Conservation (phyloP, 92 coral and sea anemone genomes). For the Montipora capitata region DNA sequence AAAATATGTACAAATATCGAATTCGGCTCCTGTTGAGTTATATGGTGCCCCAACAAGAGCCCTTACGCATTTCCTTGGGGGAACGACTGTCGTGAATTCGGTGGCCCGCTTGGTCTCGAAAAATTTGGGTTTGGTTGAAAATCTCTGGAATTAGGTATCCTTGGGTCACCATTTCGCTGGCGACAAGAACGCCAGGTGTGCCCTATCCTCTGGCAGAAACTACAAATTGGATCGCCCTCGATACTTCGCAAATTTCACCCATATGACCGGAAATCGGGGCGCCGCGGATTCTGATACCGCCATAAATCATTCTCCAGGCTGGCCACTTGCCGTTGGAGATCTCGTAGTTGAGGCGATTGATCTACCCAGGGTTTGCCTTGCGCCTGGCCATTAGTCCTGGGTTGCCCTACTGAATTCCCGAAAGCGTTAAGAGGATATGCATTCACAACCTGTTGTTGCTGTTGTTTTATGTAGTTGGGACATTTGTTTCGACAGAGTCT, state of each 20-base stretch:
- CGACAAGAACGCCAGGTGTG: slow-evolving; percentile 22
- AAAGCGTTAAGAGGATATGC: no score
- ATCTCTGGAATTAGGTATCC: not conserved
- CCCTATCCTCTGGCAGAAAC: slow-evolving; percentile 35
- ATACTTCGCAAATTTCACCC: slow-evolving; percentile 7
- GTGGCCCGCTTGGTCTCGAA: not conserved
- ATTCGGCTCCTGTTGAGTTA: no score
- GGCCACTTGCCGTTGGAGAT: no score
- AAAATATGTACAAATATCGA: not conserved
- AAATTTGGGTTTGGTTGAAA: not conserved
- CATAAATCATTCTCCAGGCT: no score
- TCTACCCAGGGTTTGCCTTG: no score
- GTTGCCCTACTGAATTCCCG: no score
- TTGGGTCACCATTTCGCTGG: slow-evolving; percentile 3
- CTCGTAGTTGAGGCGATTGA: no score
- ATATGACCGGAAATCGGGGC: no score
- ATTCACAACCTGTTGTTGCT: not conserved
- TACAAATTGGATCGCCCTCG: slow-evolving; percentile 45
- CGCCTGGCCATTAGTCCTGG: no score
- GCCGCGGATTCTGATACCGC: no score
- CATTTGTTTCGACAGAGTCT: not conserved
- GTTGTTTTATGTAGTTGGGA: not conserved
- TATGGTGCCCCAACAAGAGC: no score
- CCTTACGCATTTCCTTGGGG: no score
- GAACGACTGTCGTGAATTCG: not conserved